A percentile compares a stretch with the other conserved stretches of the same genome.
Conservation (phyloP, 2,113 vertebrate genomes). For the Charina bottae region DNA sequence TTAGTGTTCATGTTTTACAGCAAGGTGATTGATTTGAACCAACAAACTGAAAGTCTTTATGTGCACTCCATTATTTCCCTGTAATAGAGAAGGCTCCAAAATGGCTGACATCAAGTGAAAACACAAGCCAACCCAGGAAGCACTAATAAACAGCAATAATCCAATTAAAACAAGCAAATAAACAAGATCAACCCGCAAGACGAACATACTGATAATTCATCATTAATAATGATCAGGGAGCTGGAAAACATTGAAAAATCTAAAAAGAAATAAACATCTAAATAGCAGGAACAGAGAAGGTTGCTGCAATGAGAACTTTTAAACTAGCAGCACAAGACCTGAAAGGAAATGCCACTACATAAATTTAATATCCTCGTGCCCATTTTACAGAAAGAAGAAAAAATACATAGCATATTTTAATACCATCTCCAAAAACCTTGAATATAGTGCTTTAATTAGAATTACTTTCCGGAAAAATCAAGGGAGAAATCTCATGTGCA, state of each 20-base stretch:
- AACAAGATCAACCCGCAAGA: neutral
- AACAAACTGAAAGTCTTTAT: neutral
- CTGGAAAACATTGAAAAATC: neutral
- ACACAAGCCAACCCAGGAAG: neutral
- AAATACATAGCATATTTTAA: neutral
- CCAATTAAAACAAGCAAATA: neutral
- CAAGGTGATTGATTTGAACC: neutral
- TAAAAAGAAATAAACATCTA: neutral
- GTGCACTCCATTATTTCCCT: neutral
- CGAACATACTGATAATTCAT: neutral
- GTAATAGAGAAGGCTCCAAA: neutral
- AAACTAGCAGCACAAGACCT: neutral
- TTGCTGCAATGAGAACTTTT: neutral
- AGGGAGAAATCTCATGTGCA: neutral
- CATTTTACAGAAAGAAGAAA: neutral
- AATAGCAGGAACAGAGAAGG: no score
- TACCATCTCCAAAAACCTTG: neutral
- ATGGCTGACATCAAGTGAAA: neutral
- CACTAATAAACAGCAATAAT: neutral
- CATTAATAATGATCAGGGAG: neutral
- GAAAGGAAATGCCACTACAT: neutral
- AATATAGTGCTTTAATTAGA: neutral
- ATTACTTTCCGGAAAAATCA: neutral
- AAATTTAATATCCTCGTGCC: neutral
- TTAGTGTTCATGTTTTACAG: neutral